A percentile compares a stretch with the other conserved stretches of the same genome.
These are phyloP conservation scores for Chaetops frenatus DNA, from an alignment of 2,113 vertebrate genomes.

Conservation along the genomic window DNA sequence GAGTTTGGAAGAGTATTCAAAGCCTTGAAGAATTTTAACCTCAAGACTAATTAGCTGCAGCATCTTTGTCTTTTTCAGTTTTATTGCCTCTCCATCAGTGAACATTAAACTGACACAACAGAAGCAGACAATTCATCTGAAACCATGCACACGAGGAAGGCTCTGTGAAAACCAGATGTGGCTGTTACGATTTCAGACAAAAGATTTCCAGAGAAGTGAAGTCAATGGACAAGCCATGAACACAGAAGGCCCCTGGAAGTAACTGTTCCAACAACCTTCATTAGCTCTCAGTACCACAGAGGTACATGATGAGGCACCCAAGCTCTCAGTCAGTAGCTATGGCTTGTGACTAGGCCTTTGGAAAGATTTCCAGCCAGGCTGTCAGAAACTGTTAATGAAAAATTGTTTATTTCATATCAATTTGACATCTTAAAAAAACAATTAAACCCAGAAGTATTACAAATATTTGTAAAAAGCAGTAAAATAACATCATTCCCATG, in stretches of 20 bases:
- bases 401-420: background rate
- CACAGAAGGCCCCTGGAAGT: background rate
- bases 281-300: background rate
- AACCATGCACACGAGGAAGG: background rate
- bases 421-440: background rate
- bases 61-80: background rate
- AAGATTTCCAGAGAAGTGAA: background rate
- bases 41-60: background rate
- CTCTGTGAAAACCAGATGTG: background rate
- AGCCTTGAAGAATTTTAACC: background rate
- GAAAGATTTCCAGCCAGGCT: background rate
- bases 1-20: background rate
- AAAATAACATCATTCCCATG: background rate
- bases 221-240: background rate
- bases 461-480: background rate
- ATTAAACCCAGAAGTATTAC: background rate
- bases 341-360: background rate
- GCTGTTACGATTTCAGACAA: background rate
- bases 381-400: background rate
- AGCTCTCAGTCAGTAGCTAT: background rate
- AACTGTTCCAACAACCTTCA: background rate
- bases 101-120: background rate
- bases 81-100: background rate
- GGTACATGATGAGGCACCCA: fast-evolving
- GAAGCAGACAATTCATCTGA: background rate